Percentiles rank a stretch among this genome's conserved stretches.
Conservation (phyloP, 2,797 vertebrate genomes). For the Cercopithecus neglectus region DNA sequence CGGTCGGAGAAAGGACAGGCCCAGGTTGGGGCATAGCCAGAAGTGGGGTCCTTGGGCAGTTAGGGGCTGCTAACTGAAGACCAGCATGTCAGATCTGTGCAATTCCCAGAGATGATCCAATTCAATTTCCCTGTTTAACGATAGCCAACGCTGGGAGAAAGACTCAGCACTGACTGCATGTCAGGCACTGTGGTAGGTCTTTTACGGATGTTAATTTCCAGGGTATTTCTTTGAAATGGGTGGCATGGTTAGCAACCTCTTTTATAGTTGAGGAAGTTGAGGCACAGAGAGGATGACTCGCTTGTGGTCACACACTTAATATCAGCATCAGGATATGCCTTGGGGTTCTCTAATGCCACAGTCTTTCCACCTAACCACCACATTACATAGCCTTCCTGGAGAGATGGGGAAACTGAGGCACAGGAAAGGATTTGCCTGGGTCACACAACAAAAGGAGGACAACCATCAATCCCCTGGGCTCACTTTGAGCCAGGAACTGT, state of each 20-base stretch:
- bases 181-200: background rate
- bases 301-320: rapidly evolving
- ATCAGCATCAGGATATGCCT: background rate
- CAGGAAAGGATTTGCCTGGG: background rate
- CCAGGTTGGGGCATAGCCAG: rapidly evolving
- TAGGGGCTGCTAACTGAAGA: background rate
- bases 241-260: rapidly evolving
- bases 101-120: too few relatives aligned
- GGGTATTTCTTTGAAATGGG: background rate
- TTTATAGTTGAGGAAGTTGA: background rate
- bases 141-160: too few relatives aligned
- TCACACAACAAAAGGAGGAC: background rate
- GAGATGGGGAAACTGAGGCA: background rate
- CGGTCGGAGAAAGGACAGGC: too few relatives aligned
- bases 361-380: background rate
- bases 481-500: background rate
- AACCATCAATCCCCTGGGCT: background rate
- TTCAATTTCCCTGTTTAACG: too few relatives aligned
- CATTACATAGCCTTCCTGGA: rapidly evolving
- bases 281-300: background rate
- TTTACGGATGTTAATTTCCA: rapidly evolving
- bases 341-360: background rate
- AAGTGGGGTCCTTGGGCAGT: background rate
- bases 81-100: background rate
- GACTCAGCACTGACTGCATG: rapidly evolving